Conservation (phyloP, 2,113 vertebrate species). For the Hepsetus odoe region DNA sequence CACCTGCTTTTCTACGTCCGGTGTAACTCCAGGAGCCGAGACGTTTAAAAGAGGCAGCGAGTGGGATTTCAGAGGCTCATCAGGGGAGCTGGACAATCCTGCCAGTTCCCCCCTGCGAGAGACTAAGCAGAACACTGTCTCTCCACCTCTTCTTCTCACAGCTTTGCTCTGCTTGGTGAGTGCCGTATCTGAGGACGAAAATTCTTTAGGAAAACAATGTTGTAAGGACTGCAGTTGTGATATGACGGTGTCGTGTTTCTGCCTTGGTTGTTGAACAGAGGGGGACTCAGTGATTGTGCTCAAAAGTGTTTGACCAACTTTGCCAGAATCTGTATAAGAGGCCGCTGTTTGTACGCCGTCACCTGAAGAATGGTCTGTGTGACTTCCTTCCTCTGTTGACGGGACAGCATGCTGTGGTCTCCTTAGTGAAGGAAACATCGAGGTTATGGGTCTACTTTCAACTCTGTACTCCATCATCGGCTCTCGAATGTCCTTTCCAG, state of each 20-base stretch:
- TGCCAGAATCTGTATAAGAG: neutral
- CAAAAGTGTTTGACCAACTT: neutral
- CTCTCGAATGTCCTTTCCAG: conserved; percentile 6
- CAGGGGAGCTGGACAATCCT: conserved; percentile 43
- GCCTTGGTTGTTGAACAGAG: conserved; percentile 8
- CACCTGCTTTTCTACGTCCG: neutral
- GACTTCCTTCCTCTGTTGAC: neutral
- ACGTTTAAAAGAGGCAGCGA: conserved; percentile 50
- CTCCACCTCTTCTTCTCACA: conserved; percentile 64
- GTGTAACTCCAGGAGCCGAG: conserved; percentile 25
- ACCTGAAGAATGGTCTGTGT: neutral
- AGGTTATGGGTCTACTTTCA: conserved; percentile 41
- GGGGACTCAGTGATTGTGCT: conserved; percentile 54
- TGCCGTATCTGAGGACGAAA: conserved; percentile 51
- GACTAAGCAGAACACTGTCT: conserved; percentile 77
- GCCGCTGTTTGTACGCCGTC: neutral
- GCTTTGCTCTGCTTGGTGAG: conserved; percentile 62
- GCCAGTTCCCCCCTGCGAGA: conserved; percentile 64
- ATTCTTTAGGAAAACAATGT: conserved; percentile 30
- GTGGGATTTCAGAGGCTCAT: conserved; percentile 32
- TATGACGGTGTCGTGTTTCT: neutral
- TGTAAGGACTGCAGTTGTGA: conserved; percentile 32
- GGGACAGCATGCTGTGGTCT: neutral
- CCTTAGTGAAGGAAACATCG: neutral
- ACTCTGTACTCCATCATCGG: conserved; percentile 49